Base-by-base conservation (phyloP, 2,797 vertebrate genomes). In the Vespertilio murinus region DNA sequence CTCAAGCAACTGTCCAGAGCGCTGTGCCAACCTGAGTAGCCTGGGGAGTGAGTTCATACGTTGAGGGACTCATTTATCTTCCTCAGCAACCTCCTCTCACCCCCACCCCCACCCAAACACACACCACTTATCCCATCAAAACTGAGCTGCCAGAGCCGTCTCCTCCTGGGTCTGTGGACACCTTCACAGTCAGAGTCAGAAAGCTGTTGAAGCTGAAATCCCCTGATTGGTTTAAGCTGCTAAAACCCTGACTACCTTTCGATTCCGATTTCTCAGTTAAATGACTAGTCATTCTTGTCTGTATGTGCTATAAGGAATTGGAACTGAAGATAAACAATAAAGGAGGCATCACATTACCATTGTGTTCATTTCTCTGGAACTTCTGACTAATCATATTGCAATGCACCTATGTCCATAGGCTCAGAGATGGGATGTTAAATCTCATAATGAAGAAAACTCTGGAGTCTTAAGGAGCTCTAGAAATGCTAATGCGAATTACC, bases 21-120 rank as follows among this genome's bases (percentile, higher is more conserved):
- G 95, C 91, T 79, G 74, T 95, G 94, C 92, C 67, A 94, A 97
- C 83, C 88, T 94, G 92, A 96, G 97, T 93, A 96, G 96, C 91
- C 11, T 35, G 33, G 86, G 87, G 95, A 97, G 83, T 0, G 22
- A 96, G 89, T 94, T 97, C 95, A 86, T 30, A 28, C 90, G 87
- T 33, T 86, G 95, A 96, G 94, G 87, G 97, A 93, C 93, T 97
- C 95, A 97, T 98, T 97, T 96, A 97, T 98, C 97, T 98, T 98
- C 93, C 95, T 59, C 74, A 67, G 82, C 30, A 94, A 87, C 79
- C 38, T 96, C 90, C 94, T 6, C 83, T 77, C 84, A 78, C 80
- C 30, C 54, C 95, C 12, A 10, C 9, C 56, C 95, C 90, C 93
- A 71, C 61, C 47, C 23, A 25, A 73, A 94, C 97, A 78, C 77